phyloP scores from a whole-genome alignment of 2,113 vertebrate genomes.

The Calyptommatus sinebrachiatus region DNA sequence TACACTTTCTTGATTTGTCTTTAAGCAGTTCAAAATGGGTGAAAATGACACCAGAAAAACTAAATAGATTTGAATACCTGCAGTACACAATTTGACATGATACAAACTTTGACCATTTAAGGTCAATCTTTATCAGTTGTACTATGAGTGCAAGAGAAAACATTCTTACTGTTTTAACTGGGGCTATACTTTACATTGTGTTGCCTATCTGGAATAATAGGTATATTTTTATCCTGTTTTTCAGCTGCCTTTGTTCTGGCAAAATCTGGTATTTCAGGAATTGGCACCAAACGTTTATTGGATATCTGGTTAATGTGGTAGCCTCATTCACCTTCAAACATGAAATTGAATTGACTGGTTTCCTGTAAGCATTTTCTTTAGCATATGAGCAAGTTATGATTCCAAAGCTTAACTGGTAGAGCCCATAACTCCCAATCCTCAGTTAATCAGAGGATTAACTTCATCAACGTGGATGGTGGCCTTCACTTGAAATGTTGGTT shows the following conservation, averaged over 20 bases:
- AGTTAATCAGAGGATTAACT: neutral
- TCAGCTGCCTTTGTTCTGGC: neutral
- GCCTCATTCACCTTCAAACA: neutral
- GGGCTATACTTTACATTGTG: neutral
- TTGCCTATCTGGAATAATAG: neutral
- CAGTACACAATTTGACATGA: neutral
- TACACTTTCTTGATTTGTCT: neutral
- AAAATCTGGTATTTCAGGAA: neutral
- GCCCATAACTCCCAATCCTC: neutral
- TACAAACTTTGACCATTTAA: neutral
- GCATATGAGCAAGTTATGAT: neutral
- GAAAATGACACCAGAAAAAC: neutral
- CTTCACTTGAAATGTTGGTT: too few species aligned
- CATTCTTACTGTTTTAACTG: neutral
- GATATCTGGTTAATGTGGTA: neutral
- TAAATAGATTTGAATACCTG: neutral
- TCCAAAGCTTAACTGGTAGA: neutral
- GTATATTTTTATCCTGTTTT: neutral
- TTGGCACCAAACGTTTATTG: neutral
- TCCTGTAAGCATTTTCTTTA: neutral
- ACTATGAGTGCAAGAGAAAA: neutral
- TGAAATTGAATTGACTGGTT: neutral
- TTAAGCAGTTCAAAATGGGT: neutral
- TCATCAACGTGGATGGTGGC: neutral
- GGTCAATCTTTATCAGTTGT: neutral